Conservation (phyloP, 2,888 invertebrate species). For the Globia sparganii region DNA sequence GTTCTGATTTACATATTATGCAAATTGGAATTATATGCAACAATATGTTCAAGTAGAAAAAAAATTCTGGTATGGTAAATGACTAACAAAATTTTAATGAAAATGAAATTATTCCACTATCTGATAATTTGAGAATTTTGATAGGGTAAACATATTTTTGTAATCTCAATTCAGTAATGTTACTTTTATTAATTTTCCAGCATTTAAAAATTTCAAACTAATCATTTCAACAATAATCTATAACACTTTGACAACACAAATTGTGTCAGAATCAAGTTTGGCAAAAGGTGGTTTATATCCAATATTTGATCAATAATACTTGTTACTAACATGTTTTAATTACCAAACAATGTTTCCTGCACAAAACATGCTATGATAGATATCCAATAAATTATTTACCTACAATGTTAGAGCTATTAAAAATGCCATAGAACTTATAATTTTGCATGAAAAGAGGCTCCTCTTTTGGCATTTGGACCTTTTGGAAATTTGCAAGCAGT, state of each 20-base stretch:
- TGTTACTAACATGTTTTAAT: slow-evolving; percentile 3
- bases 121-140: background rate
- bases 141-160: background rate
- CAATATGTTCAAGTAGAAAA: no score
- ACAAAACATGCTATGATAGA: background rate
- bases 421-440: background rate
- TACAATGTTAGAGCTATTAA: background rate
- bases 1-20: slow-evolving; percentile 35
- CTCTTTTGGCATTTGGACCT: background rate
- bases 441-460: background rate
- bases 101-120: background rate
- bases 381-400: background rate
- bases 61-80: no score
- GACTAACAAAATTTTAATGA: background rate
- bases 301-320: slow-evolving; percentile 46
- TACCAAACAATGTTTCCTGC: background rate
- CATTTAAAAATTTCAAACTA: background rate
- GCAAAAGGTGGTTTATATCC: background rate
- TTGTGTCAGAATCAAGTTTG: background rate
- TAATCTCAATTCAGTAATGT: background rate
- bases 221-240: background rate
- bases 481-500: background rate
- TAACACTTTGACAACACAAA: background rate
- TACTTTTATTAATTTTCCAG: background rate
- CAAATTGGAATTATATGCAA: slow-evolving; percentile 8